Evolutionary conservation across 1,140 invertebrate genomes (phyloP).

Genomic region (Phymastichus coffea): DNA sequence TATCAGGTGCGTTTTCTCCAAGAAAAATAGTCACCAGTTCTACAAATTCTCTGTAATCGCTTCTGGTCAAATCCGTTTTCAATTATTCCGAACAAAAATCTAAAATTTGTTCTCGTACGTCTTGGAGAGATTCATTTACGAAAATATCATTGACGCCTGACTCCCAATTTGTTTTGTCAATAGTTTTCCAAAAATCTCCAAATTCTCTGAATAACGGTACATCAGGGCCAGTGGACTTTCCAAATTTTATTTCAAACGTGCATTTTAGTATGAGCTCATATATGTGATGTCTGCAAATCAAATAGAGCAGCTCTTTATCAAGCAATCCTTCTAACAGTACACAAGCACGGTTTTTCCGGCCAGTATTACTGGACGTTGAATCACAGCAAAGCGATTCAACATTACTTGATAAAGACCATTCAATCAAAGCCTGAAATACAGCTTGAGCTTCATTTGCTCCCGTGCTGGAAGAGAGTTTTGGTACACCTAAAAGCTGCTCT

Average conservation of each 20-base stretch:
- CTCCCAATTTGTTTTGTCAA: no score
- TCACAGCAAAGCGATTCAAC: conserved; percentile 24
- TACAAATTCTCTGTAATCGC: conserved; percentile 38
- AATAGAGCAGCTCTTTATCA: conserved; percentile 34
- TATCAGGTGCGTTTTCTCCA: conserved; percentile 21
- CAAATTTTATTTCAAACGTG: no score
- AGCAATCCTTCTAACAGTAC: conserved; percentile 35
- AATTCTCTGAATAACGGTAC: no score
- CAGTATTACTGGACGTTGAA: conserved; percentile 31
- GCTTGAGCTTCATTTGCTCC: no score
- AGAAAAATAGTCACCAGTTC: conserved; percentile 32
- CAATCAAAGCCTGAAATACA: no score
- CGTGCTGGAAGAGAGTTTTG: no score
- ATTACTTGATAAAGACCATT: no score
- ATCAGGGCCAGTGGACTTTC: no score
- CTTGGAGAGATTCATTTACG: no score
- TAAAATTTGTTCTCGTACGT: neutral
- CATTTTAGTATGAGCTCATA: neutral
- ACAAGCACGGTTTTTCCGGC: conserved; percentile 36
- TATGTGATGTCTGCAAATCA: conserved; percentile 42
- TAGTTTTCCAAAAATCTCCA: no score
- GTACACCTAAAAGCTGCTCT: no score
- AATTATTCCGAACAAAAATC: neutral
- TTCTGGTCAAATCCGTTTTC: conserved; percentile 17
- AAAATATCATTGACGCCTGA: neutral